Evolutionary conservation across 2,888 invertebrate species (phyloP).

Genomic region (Microplitis manilae): DNA sequence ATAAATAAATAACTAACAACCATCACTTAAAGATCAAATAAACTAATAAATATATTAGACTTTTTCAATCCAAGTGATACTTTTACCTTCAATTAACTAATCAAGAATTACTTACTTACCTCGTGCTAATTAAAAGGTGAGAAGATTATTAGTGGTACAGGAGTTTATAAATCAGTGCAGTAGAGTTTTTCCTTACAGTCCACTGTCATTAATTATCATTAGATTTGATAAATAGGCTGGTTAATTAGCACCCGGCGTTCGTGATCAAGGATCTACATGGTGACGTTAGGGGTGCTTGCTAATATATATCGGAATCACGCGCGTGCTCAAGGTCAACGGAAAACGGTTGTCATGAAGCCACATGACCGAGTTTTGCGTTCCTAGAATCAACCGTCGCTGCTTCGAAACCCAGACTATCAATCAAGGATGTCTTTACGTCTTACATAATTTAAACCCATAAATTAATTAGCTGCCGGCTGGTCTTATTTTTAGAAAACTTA

Average conservation of each 20-base stretch:
- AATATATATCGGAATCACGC: conserved; percentile 13
- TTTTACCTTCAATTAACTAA: neutral
- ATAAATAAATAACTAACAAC: conserved; percentile 36
- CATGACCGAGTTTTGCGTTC: neutral
- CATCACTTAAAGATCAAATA: neutral
- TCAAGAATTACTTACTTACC: conserved; percentile 20
- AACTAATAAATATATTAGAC: neutral
- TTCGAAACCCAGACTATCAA: neutral
- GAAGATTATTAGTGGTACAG: conserved; percentile 4
- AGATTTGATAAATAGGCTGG: neutral
- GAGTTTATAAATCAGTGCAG: neutral
- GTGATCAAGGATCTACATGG: conserved; percentile 8
- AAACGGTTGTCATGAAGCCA: conserved; percentile 7
- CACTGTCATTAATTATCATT: neutral
- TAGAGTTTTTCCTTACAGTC: neutral
- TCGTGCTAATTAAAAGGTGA: conserved; percentile 23
- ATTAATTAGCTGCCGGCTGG: neutral
- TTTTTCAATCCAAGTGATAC: neutral
- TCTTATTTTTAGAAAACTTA: neutral
- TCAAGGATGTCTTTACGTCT: neutral
- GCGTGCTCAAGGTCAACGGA: conserved; percentile 13
- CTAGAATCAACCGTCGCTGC: conserved; percentile 5
- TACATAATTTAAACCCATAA: neutral
- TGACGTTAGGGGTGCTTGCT: conserved; percentile 13
- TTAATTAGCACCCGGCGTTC: conserved; percentile 11